A percentile compares a stretch with the other conserved stretches of the same genome.
Conservation (phyloP, 2,113 vertebrate species). For the Mohoua ochrocephala region DNA sequence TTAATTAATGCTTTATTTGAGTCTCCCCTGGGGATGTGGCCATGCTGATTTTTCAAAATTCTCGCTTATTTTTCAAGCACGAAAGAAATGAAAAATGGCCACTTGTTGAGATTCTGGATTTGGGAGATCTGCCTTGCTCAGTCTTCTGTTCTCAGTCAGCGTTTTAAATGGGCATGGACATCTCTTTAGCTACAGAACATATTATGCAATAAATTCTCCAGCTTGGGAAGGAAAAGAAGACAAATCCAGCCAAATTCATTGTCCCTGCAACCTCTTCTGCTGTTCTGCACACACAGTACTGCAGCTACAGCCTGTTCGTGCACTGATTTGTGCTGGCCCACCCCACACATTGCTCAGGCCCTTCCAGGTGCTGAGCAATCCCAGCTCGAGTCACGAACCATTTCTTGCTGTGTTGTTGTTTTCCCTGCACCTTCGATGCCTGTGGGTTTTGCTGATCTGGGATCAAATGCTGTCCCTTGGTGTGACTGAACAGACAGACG, state of each 20-base stretch:
- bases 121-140: neutral
- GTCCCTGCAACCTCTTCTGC: neutral
- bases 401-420: neutral
- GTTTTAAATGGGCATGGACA: neutral
- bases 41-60: conserved; percentile 46
- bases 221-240: neutral
- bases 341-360: neutral
- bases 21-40: conserved; percentile 31
- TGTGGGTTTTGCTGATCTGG: neutral
- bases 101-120: neutral
- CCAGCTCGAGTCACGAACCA: neutral
- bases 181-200: neutral
- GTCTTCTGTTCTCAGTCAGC: neutral
- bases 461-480: neutral
- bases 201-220: neutral
- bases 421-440: neutral
- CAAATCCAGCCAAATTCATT: neutral
- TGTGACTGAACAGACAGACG: neutral
- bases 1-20: conserved; percentile 41
- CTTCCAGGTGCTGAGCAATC: neutral
- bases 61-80: neutral
- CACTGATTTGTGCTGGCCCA: neutral
- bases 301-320: neutral
- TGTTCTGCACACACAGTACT: neutral
- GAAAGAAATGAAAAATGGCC: neutral